Percentiles rank a stretch among this genome's conserved stretches.
These are phyloP conservation scores for Daphoenositta chrysoptera DNA, from an alignment of 2,113 vertebrate genomes.

Conservation along the genomic window DNA sequence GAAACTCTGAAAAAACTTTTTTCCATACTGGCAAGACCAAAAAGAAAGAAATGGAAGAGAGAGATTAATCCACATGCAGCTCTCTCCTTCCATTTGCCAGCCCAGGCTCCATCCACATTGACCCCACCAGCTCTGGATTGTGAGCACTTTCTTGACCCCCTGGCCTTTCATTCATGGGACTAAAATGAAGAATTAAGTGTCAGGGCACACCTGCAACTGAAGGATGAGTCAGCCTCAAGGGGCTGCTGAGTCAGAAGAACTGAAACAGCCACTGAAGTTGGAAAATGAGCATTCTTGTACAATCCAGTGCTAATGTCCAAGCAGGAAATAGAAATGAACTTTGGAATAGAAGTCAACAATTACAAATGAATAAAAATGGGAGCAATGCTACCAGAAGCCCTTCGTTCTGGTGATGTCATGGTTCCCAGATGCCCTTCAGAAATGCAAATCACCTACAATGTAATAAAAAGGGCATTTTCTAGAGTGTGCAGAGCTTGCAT, in stretches of 20 bases:
- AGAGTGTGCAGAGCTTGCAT: constrained; percentile 63
- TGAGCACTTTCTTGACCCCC: not conserved
- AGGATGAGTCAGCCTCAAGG: constrained; percentile 44
- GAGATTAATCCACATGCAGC: not conserved
- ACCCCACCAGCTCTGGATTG: not conserved
- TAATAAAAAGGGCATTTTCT: constrained; percentile 62
- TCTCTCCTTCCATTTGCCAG: not conserved
- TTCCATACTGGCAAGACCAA: not conserved
- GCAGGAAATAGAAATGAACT: constrained; percentile 64
- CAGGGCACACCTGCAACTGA: constrained; percentile 42
- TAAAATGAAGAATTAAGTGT: constrained; percentile 23
- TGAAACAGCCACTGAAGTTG: not conserved
- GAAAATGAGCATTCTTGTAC: constrained; percentile 48
- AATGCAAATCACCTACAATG: constrained; percentile 36
- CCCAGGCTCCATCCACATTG: not conserved
- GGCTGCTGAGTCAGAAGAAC: constrained; percentile 44
- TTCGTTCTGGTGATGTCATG: constrained; percentile 34
- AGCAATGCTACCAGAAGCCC: constrained; percentile 7
- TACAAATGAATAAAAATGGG: constrained; percentile 35
- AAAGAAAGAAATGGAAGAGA: not conserved
- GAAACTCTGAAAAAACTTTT: not conserved
- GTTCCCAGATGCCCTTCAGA: constrained; percentile 57
- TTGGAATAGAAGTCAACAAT: constrained; percentile 42
- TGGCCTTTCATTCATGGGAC: not conserved
- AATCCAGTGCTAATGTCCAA: constrained; percentile 47